These are phyloP conservation scores for Crotalus adamanteus DNA, from an alignment of 2,797 vertebrate genomes.

Conservation along the genomic window DNA sequence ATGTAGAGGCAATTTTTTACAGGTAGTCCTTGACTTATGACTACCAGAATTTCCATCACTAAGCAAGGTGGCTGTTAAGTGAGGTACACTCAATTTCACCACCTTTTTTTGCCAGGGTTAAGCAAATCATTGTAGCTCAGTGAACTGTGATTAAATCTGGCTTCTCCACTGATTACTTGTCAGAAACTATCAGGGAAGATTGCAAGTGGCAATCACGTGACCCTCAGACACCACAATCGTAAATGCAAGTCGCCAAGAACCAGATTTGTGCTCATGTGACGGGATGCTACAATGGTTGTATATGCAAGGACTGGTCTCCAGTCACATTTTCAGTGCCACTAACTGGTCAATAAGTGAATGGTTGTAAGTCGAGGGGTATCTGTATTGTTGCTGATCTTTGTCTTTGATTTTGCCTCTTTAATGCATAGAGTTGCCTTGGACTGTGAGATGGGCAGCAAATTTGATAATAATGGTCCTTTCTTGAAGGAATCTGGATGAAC, in stretches of 20 bases:
- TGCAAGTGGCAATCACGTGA: background rate
- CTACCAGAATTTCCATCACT: background rate
- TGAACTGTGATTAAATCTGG: background rate
- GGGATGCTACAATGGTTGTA: background rate
- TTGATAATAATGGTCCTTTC: background rate
- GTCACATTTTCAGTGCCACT: background rate
- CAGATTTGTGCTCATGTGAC: background rate
- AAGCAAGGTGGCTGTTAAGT: background rate
- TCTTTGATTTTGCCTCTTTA: background rate
- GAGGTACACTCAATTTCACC: background rate
- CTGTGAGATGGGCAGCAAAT: background rate
- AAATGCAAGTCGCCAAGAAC: background rate
- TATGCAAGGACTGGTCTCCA: background rate
- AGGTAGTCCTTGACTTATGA: background rate
- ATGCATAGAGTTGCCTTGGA: background rate
- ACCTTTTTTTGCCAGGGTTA: background rate
- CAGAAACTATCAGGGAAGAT: background rate
- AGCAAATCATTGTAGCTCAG: background rate
- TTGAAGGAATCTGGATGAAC: background rate
- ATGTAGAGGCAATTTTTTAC: background rate
- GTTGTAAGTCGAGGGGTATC: background rate
- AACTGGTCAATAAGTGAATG: background rate
- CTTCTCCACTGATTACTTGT: background rate
- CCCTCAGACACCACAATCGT: background rate
- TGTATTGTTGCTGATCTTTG: background rate